Evolutionary conservation across 2,888 invertebrate genomes (phyloP).

Genomic region (Galerucella pusilla): DNA sequence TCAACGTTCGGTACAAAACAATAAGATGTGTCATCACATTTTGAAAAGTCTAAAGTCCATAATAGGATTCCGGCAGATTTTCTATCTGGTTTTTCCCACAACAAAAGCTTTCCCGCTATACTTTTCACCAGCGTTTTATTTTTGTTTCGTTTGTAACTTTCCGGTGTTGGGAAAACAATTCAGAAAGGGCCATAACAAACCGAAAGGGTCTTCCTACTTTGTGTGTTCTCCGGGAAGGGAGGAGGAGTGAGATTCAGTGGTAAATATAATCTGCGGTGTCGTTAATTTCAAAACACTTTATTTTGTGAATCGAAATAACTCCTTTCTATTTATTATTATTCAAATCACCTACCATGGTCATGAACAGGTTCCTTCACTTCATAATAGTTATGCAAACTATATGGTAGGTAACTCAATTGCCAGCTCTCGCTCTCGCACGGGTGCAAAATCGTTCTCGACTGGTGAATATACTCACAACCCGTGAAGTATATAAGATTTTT

Average conservation of each 20-base stretch:
- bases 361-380: no score
- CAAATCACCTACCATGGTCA: background rate
- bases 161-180: constrained; percentile 53
- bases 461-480: no score
- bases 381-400: no score
- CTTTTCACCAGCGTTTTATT: constrained; percentile 41
- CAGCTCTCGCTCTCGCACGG: no score
- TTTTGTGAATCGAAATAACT: background rate
- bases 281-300: constrained; percentile 54
- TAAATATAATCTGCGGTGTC: constrained; percentile 57
- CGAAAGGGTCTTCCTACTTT: constrained; percentile 39
- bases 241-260: constrained; percentile 48
- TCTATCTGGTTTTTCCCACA: constrained; percentile 40
- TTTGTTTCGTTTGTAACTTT: constrained; percentile 41
- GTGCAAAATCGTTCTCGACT: no score
- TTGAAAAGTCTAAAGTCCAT: constrained; percentile 38
- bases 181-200: constrained; percentile 50
- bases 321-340: background rate
- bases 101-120: constrained; percentile 44
- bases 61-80: constrained; percentile 42
- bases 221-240: constrained; percentile 24
- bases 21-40: constrained; percentile 40
- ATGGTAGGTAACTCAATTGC: no score
- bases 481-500: no score
- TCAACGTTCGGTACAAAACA: constrained; percentile 36